Evolutionary conservation across 2,797 vertebrate species (phyloP).

Genomic region (Syncerus caffer): DNA sequence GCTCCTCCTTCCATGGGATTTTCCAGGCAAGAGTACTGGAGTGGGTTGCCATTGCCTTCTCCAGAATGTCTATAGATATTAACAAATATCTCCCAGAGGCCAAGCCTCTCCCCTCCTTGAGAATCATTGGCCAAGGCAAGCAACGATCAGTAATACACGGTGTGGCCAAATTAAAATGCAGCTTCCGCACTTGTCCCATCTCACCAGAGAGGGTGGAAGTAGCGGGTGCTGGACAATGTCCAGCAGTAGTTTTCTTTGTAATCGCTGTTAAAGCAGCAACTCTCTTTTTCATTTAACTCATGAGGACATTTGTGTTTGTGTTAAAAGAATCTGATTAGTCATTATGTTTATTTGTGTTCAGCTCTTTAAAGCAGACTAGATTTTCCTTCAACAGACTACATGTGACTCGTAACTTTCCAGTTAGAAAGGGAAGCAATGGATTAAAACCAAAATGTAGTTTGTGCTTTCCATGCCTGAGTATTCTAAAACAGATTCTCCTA

Average conservation of each 20-base stretch:
- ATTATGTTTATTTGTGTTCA: conserved; percentile 6
- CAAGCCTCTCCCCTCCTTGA: background rate
- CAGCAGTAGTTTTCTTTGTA: background rate
- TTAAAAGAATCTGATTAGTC: conserved; percentile 52
- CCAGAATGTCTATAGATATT: background rate
- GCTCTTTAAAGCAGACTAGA: background rate
- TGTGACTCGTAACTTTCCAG: background rate
- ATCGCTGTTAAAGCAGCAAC: conserved; percentile 15
- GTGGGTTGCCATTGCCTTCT: too few species aligned
- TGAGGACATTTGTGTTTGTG: background rate
- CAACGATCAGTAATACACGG: conserved; percentile 78
- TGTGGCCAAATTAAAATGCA: conserved; percentile 76
- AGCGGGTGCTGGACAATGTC: background rate
- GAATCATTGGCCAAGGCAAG: conserved; percentile 67
- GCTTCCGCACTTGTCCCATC: background rate
- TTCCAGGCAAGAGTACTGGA: too few species aligned
- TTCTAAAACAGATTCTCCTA: background rate
- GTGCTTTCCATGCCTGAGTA: background rate
- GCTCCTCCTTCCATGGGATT: too few species aligned
- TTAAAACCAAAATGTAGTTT: background rate
- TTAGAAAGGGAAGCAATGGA: background rate
- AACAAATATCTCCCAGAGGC: background rate
- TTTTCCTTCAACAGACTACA: background rate
- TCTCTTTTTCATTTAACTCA: conserved; percentile 15
- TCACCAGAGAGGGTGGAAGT: background rate